A percentile compares a stretch with the other conserved stretches of the same genome.
These are phyloP conservation scores for Laspeyria flexula DNA, from an alignment of 2,888 invertebrate species.

Conservation along the genomic window DNA sequence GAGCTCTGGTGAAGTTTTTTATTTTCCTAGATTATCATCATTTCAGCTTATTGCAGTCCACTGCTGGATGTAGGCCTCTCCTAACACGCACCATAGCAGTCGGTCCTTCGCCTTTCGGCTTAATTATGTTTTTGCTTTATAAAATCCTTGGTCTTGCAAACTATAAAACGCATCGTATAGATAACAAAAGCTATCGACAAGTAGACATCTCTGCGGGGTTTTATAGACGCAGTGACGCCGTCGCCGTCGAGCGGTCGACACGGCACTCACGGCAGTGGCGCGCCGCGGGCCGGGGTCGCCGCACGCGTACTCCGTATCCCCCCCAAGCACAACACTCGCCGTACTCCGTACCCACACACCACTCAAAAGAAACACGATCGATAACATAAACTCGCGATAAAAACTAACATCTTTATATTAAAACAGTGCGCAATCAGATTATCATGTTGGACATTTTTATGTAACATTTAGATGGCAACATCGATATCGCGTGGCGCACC, in stretches of 20 bases:
- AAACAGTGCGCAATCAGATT: constrained; percentile 33
- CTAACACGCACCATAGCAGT: too few species aligned
- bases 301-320: constrained; percentile 49
- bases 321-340: constrained; percentile 27
- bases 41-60: too few species aligned
- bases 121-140: too few species aligned
- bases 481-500: constrained; percentile 67
- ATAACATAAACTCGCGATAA: constrained; percentile 53
- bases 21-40: too few species aligned
- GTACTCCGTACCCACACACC: constrained; percentile 28
- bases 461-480: constrained; percentile 54
- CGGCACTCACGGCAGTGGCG: constrained; percentile 76
- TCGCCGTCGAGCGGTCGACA: constrained; percentile 9
- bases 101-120: too few species aligned
- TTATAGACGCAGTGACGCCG: constrained; percentile 75
- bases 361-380: constrained; percentile 56
- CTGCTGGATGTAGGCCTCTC: too few species aligned
- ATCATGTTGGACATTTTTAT: constrained; percentile 50
- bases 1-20: too few species aligned
- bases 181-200: constrained; percentile 38
- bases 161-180: background rate
- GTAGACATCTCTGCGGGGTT: constrained; percentile 53
- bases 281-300: constrained; percentile 62
- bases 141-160: too few species aligned
- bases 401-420: constrained; percentile 34